Base-by-base conservation (phyloP, 2,797 vertebrate species). In the Myotis myotis region DNA sequence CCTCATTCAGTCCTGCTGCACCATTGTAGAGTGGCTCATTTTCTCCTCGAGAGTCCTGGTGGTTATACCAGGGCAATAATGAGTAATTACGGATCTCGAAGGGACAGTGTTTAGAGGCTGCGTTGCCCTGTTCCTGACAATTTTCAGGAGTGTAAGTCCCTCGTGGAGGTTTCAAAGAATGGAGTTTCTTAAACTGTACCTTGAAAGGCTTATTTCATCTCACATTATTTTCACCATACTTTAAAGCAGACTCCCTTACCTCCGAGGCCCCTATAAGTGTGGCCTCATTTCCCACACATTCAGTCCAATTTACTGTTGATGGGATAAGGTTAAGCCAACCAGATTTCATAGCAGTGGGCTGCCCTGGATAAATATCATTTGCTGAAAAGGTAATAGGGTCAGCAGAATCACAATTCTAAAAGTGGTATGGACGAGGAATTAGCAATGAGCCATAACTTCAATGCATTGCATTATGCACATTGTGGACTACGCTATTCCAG, bases 251-350 rank as follows among this genome's bases (percentile, higher is more conserved):
- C 12, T 62, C 28, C 28, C 47, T 89, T 86, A 36, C 22, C 11
- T 78, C 62, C 0, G 1, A 86, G 47, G 9, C 11, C 17, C 30
- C 44, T 47, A 5, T 49, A 87, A 89, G n/a, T 36, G 28, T 60
- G 60, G 19, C 60, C 44, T 87, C 53, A 85, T 89, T 95, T 88
- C 51, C 68, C 19, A 84, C 13, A 86, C 64, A 81, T 76, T 91
- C 17, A 80, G 53, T 89, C 7, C 70, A 94, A 90, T 89, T 87
- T 91, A 49, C 53, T 84, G 16, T 68, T 94, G 53, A 87, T 84
- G 66, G 49, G 74, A 87, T 68, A 95, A 93, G 20, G 49, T 70
- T 90, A 95, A 88, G 82, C 36, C 83, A 96, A 78, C n/a, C 7
- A 76, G 60, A 82, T 82, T 92, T 92, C 78, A 53, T 36, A 85